Evolutionary conservation across 2,888 invertebrate genomes (phyloP).

Genomic region (Scaptomyza reducta): DNA sequence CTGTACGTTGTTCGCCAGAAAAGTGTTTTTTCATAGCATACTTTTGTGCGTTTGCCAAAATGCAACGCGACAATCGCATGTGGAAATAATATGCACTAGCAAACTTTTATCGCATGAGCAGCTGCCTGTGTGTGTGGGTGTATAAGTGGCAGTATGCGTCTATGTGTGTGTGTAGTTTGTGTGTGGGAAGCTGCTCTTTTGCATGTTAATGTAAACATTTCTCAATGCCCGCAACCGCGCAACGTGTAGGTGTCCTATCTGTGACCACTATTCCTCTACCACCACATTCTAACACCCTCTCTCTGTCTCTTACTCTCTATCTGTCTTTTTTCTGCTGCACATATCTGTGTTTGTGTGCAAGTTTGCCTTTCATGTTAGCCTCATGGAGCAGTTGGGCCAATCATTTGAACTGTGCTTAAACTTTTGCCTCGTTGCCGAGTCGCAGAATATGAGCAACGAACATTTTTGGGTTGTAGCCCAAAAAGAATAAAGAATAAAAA

Average conservation of each 20-base stretch:
- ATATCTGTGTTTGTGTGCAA: background rate
- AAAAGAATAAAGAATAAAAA: conserved; percentile 1
- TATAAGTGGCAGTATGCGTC: conserved; percentile 13
- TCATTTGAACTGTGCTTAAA: conserved; percentile 64
- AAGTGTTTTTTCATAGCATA: conserved; percentile 42
- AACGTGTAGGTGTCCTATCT: conserved; percentile 58
- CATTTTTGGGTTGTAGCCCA: conserved; percentile 17
- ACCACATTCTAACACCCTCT: too few species aligned
- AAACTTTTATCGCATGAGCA: conserved; percentile 39
- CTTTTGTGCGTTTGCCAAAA: conserved; percentile 56
- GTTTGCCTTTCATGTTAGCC: conserved; percentile 42
- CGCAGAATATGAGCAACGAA: conserved; percentile 34
- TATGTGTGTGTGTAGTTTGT: conserved; percentile 10
- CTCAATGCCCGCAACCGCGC: conserved; percentile 40
- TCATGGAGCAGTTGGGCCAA: conserved; percentile 37
- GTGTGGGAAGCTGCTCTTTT: conserved; percentile 51
- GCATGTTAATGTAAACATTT: conserved; percentile 66
- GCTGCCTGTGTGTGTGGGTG: conserved; percentile 4
- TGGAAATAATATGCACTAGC: conserved; percentile 38
- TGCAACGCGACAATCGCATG: conserved; percentile 41
- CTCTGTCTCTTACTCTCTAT: too few species aligned
- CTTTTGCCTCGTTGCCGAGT: conserved; percentile 49
- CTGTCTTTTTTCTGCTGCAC: too few species aligned
- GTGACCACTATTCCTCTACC: conserved; percentile 5
- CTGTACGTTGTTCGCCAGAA: conserved; percentile 20